Conservation (phyloP, 1,140 invertebrate genomes). For the Zaprionus camerounensis region DNA sequence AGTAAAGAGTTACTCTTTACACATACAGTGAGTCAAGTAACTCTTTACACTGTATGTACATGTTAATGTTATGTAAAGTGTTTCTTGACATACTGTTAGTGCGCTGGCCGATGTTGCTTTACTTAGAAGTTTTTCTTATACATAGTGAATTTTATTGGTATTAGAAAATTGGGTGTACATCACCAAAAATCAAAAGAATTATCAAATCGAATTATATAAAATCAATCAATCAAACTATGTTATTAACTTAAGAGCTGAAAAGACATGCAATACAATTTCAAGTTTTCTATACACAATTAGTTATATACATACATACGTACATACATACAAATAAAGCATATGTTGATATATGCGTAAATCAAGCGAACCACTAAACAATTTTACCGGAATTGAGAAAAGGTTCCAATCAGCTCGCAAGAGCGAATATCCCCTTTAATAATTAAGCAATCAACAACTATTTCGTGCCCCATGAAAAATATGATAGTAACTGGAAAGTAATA, state of each 20-base stretch:
- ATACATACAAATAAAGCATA: neutral
- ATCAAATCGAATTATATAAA: constrained; percentile 32
- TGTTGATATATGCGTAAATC: constrained; percentile 6
- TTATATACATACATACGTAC: constrained; percentile 18
- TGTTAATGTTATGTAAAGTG: too few species aligned
- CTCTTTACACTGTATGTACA: too few species aligned
- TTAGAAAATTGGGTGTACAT: constrained; percentile 29
- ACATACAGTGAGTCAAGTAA: too few species aligned
- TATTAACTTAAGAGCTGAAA: constrained; percentile 49
- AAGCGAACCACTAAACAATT: constrained; percentile 23
- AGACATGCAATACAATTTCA: constrained; percentile 61
- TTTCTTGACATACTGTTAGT: neutral
- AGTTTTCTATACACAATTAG: constrained; percentile 52
- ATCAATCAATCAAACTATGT: constrained; percentile 41
- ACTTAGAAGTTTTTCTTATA: constrained; percentile 36
- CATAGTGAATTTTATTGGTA: constrained; percentile 50
- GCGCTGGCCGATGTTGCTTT: constrained; percentile 27
- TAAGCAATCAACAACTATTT: constrained; percentile 26
- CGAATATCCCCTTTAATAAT: constrained; percentile 19
- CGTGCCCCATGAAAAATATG: constrained; percentile 17
- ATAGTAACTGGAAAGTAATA: constrained; percentile 12
- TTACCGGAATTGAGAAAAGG: constrained; percentile 37
- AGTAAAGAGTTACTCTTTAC: too few species aligned
- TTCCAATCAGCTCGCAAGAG: constrained; percentile 35
- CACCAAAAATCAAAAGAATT: constrained; percentile 13